These are phyloP conservation scores for Epinotia nisella DNA, from an alignment of 2,888 invertebrate species.

Conservation along the genomic window DNA sequence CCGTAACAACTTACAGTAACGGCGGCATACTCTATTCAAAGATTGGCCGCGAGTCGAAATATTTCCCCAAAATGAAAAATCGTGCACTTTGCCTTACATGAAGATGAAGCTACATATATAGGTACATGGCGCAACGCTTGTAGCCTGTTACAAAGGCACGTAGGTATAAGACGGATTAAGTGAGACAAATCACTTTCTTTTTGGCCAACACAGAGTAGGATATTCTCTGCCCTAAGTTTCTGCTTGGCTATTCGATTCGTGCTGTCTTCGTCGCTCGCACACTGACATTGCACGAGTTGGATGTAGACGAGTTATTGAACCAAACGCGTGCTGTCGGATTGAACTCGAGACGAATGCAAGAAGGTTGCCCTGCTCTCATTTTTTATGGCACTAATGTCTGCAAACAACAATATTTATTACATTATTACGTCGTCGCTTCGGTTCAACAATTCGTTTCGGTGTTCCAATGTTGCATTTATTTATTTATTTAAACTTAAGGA, in stretches of 20 bases:
- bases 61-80: constrained; percentile 11
- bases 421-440: too few relatives aligned
- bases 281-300: constrained; percentile 10
- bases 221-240: constrained; percentile 24
- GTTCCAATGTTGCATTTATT: neutral
- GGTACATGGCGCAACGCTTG: neutral
- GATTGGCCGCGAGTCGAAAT: neutral
- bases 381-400: constrained; percentile 56
- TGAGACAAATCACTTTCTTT: constrained; percentile 75
- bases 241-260: constrained; percentile 19
- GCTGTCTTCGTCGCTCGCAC: constrained; percentile 32
- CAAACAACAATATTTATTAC: constrained; percentile 51
- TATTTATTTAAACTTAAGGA: too few relatives aligned
- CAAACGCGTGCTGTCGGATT: constrained; percentile 28
- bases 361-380: constrained; percentile 61
- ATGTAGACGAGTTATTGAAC: constrained; percentile 59
- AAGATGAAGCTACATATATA: neutral
- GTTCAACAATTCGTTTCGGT: constrained; percentile 6
- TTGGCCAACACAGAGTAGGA: constrained; percentile 53
- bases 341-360: constrained; percentile 11
- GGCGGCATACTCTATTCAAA: neutral
- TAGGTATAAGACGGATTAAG: constrained; percentile 56
- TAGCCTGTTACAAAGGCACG: constrained; percentile 50
- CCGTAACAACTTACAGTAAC: neutral
- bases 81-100: neutral